Evolutionary conservation across 2,113 vertebrate genomes (phyloP).

Genomic region (Urocolius indicus): DNA sequence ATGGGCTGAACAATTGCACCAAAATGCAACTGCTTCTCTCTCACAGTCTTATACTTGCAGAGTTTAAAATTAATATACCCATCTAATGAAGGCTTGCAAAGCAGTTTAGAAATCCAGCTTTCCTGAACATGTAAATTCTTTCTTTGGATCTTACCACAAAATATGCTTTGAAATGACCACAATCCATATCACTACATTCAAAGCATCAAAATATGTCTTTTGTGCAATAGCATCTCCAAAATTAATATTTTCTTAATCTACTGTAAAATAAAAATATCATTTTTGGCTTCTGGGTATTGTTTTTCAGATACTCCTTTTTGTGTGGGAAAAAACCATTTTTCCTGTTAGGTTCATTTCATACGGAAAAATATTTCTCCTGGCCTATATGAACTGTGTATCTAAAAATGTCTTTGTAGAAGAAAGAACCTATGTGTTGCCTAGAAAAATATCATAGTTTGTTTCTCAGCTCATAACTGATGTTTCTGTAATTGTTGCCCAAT

Average conservation of each 20-base stretch:
- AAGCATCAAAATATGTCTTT: background rate
- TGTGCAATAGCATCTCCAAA: background rate
- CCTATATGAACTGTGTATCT: background rate
- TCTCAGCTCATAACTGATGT: constrained; percentile 49
- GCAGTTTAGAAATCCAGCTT: background rate
- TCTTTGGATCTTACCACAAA: background rate
- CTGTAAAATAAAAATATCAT: background rate
- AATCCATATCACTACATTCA: background rate
- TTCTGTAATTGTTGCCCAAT: constrained; percentile 57
- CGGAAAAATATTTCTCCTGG: background rate
- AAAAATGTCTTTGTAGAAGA: background rate
- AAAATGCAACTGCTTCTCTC: background rate
- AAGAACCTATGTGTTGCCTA: background rate
- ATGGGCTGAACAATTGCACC: background rate
- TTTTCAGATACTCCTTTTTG: background rate
- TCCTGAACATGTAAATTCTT: background rate
- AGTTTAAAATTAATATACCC: background rate
- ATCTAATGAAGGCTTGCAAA: background rate
- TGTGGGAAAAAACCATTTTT: background rate
- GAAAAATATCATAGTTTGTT: background rate
- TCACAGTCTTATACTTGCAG: background rate
- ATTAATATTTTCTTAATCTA: constrained; percentile 5
- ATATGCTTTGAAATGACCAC: background rate
- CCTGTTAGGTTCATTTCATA: background rate
- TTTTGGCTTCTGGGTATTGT: background rate